Conservation (phyloP, 2,113 vertebrate genomes). For the Trichechus manatus region DNA sequence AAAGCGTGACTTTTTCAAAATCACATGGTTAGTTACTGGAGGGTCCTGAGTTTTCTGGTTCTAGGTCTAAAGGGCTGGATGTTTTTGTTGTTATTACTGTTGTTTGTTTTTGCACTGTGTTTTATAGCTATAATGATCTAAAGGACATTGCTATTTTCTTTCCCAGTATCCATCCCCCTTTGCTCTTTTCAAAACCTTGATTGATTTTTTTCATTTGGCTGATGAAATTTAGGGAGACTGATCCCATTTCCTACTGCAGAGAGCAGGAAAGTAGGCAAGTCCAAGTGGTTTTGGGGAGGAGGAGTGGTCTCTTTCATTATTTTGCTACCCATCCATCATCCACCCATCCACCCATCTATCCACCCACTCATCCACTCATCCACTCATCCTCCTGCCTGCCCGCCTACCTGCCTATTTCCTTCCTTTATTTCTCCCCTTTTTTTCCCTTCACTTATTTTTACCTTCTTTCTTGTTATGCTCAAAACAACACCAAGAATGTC, state of each 20-base stretch:
- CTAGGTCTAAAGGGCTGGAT: background rate
- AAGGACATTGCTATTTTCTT: background rate
- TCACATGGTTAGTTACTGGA: background rate
- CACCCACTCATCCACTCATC: no score
- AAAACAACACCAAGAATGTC: background rate
- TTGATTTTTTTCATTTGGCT: background rate
- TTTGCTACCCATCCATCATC: background rate
- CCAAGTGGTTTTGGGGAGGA: background rate
- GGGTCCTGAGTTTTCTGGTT: background rate
- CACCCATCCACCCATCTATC: no score
- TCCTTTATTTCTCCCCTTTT: no score
- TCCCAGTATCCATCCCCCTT: background rate
- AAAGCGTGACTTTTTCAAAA: background rate
- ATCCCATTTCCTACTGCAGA: background rate
- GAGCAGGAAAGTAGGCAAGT: background rate
- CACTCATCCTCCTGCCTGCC: no score
- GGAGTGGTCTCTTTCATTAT: background rate
- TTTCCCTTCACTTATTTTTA: no score
- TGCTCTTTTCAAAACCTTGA: background rate
- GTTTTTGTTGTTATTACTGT: background rate
- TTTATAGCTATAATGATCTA: background rate
- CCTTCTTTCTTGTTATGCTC: background rate
- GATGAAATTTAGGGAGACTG: slow-evolving; percentile 23
- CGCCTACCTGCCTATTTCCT: no score
- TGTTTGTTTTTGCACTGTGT: background rate